A percentile compares a stretch with the other conserved stretches of the same genome.
These are phyloP conservation scores for Drosophila rufa DNA, from an alignment of 1,140 invertebrate genomes.

Conservation along the genomic window DNA sequence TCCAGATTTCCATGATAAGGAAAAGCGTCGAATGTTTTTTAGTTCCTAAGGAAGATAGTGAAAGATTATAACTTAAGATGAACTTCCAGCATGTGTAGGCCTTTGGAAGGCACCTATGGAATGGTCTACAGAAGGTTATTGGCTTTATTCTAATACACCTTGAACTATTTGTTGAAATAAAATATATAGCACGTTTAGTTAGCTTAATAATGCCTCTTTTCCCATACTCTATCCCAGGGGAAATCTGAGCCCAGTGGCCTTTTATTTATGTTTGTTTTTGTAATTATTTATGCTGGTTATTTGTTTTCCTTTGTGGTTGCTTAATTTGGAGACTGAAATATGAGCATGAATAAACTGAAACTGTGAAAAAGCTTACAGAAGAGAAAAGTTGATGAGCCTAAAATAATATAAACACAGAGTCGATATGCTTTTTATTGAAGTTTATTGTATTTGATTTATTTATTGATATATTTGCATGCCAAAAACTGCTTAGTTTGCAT, in stretches of 20 bases:
- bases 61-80: background rate
- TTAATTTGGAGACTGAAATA: conserved; percentile 8
- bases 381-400: background rate
- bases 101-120: background rate
- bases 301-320: background rate
- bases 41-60: conserved; percentile 28
- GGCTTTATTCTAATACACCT: background rate
- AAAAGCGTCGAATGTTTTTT: conserved; percentile 8
- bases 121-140: background rate
- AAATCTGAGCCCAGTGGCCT: background rate
- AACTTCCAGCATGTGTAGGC: background rate
- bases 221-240: background rate
- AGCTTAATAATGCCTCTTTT: too few relatives aligned
- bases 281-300: background rate
- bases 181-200: too few relatives aligned
- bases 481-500: too few relatives aligned
- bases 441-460: background rate
- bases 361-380: background rate
- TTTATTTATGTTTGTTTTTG: background rate
- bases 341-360: conserved; percentile 5
- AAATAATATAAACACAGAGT: background rate
- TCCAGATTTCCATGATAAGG: conserved; percentile 23
- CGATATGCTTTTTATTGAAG: background rate
- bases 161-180: too few relatives aligned
- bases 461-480: background rate